These are phyloP conservation scores for Abrostola tripartita DNA, from an alignment of 2,888 invertebrate genomes.

Conservation along the genomic window DNA sequence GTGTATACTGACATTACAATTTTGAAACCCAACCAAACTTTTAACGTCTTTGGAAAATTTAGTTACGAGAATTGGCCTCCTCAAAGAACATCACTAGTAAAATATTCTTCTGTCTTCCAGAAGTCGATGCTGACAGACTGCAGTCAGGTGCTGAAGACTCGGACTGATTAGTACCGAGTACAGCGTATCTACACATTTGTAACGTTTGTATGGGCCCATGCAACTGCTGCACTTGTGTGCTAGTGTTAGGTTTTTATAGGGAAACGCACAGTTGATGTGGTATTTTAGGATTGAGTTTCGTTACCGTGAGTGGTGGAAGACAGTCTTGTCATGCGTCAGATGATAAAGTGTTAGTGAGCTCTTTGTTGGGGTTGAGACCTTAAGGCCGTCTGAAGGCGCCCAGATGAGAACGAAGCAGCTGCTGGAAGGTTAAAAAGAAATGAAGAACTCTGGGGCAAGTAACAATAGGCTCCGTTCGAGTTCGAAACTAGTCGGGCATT, in stretches of 20 bases:
- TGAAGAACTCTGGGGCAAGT: too few relatives aligned
- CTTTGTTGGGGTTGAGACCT: background rate
- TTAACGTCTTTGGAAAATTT: too few relatives aligned
- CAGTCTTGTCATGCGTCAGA: slow-evolving; percentile 4
- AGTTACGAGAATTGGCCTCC: too few relatives aligned
- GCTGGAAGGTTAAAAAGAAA: too few relatives aligned
- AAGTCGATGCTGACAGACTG: slow-evolving; percentile 31
- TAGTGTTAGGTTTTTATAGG: background rate
- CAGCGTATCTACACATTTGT: slow-evolving; percentile 2
- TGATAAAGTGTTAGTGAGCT: background rate
- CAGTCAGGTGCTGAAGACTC: slow-evolving; percentile 16
- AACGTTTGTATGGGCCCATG: background rate
- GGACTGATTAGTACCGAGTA: slow-evolving; percentile 12
- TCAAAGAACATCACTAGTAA: background rate
- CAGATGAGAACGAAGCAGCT: background rate
- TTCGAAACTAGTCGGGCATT: too few relatives aligned
- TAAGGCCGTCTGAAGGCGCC: background rate
- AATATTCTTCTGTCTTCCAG: slow-evolving; percentile 14
- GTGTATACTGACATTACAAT: too few relatives aligned
- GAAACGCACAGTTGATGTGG: background rate
- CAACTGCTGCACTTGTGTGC: background rate
- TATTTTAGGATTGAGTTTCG: background rate
- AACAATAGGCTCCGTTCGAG: too few relatives aligned
- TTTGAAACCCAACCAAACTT: too few relatives aligned
- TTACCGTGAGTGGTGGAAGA: background rate